These are phyloP conservation scores for Styela clava DNA, from an alignment of 23 tunicate species.

Conservation along the genomic window DNA sequence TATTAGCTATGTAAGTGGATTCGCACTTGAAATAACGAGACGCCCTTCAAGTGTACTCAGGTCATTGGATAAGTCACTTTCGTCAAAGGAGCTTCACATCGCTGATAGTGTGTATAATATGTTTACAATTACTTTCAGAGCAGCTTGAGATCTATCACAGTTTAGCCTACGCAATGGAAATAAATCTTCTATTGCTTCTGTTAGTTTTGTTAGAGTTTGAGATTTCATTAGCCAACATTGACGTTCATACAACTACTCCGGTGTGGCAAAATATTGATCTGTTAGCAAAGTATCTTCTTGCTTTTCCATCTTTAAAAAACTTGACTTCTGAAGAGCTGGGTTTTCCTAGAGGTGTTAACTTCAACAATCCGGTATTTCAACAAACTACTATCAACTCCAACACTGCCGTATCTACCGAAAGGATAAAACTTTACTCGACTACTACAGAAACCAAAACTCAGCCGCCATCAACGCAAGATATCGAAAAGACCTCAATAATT, in stretches of 20 bases:
- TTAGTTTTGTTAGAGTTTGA: too few species aligned
- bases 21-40: not conserved
- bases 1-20: not conserved
- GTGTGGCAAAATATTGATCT: constrained; percentile 13
- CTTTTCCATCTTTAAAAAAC: constrained; percentile 20
- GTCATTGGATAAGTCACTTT: not conserved
- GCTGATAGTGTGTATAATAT: too few species aligned
- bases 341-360: constrained; percentile 10
- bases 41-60: not conserved
- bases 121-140: too few species aligned
- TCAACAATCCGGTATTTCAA: constrained; percentile 8
- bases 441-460: not conserved
- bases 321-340: constrained; percentile 22
- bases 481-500: too few species aligned
- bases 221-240: too few species aligned
- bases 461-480: too few species aligned
- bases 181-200: too few species aligned
- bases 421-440: not conserved
- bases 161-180: too few species aligned
- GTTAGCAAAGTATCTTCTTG: constrained; percentile 4
- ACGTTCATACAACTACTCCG: constrained; percentile 8
- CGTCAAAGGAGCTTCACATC: too few species aligned
- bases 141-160: too few species aligned
- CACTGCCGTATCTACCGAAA: not conserved
- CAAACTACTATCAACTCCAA: not conserved